A percentile compares a stretch with the other conserved stretches of the same genome.
Evolutionary conservation across 2,113 vertebrate species (phyloP).

Genomic region (Tragelaphus strepsiceros): DNA sequence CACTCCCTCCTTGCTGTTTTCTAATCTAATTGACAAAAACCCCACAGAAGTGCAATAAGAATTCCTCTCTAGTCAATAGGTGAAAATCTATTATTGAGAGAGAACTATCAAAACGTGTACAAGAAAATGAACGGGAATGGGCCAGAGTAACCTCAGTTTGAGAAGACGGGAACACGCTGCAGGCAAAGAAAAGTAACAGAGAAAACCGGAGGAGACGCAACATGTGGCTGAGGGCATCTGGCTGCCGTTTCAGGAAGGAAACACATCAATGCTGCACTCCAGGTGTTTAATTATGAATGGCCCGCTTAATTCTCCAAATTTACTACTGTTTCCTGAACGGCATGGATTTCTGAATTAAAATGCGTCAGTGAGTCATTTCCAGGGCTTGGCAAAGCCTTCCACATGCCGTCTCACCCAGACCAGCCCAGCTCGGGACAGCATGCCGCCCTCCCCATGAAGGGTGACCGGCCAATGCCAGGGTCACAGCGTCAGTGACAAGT

Average conservation of each 20-base stretch:
- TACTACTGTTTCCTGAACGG: background rate
- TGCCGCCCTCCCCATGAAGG: fast-evolving
- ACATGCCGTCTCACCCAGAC: background rate
- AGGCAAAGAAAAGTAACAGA: background rate
- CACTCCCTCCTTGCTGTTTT: conserved; percentile 1
- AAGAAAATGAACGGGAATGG: background rate
- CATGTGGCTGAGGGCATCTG: background rate
- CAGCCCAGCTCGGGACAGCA: fast-evolving
- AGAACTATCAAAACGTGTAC: background rate
- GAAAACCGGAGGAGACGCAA: fast-evolving
- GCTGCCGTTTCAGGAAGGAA: background rate
- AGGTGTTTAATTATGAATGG: background rate
- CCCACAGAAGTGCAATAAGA: background rate
- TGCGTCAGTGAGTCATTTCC: background rate
- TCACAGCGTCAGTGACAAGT: fast-evolving
- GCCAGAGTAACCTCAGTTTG: background rate
- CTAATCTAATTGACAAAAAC: background rate
- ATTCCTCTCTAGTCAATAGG: background rate
- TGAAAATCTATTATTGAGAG: background rate
- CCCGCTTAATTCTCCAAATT: background rate
- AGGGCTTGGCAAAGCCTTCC: background rate
- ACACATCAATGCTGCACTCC: background rate
- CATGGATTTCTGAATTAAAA: background rate
- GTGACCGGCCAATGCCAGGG: fast-evolving
- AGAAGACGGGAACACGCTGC: background rate